Evolutionary conservation across 2,113 vertebrate genomes (phyloP).

Genomic region (Macaca nemestrina): DNA sequence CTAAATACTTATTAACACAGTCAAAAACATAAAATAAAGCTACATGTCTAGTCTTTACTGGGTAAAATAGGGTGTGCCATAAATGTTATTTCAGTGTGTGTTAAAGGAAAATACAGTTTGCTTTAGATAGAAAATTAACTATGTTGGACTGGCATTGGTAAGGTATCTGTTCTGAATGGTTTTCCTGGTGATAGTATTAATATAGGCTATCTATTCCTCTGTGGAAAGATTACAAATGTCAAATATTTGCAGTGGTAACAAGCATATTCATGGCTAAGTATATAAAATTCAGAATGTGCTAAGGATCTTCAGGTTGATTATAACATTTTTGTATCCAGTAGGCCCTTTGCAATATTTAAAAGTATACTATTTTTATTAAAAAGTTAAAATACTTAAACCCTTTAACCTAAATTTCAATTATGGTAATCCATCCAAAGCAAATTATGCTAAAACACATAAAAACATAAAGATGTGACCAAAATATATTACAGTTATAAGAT

Average conservation of each 20-base stretch:
- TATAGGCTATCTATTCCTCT: neutral
- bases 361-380: neutral
- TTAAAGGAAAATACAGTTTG: neutral
- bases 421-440: neutral
- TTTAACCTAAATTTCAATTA: neutral
- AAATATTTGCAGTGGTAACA: neutral
- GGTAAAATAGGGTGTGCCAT: neutral
- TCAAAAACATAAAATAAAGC: neutral
- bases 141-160: neutral
- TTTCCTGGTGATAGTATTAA: neutral
- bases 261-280: neutral
- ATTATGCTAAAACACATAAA: neutral
- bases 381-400: neutral
- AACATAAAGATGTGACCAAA: neutral
- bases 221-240: neutral
- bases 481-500: neutral
- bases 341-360: neutral
- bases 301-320: neutral
- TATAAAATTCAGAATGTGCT: neutral
- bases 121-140: neutral
- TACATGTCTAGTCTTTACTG: neutral
- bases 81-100: neutral
- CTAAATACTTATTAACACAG: neutral
- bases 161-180: neutral
- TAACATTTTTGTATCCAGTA: neutral